These are phyloP conservation scores for Bos indicus DNA, from an alignment of 2,113 vertebrate species.

Conservation along the genomic window DNA sequence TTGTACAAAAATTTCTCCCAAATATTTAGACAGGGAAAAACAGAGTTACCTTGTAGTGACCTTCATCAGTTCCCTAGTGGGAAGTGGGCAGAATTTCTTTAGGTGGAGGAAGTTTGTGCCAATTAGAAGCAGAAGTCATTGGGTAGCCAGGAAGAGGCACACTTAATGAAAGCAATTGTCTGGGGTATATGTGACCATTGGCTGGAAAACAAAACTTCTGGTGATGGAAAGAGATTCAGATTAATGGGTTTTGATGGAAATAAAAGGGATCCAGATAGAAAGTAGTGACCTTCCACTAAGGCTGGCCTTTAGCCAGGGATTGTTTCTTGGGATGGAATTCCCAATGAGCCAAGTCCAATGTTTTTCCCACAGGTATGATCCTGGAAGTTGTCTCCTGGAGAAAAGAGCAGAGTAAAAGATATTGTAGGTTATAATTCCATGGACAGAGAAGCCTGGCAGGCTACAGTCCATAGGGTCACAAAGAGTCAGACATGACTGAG, in stretches of 20 bases:
- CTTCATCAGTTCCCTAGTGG: neutral
- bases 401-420: conserved; percentile 22
- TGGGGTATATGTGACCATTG: neutral
- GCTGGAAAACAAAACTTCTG: neutral
- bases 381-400: neutral
- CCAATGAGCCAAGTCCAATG: neutral
- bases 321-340: neutral
- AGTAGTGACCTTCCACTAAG: neutral
- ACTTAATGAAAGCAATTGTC: neutral
- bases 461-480: neutral
- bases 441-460: neutral
- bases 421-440: neutral
- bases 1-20: neutral
- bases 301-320: neutral
- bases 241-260: neutral
- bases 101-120: neutral
- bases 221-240: neutral
- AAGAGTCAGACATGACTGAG: neutral
- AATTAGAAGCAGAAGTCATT: neutral
- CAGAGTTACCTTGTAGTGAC: neutral
- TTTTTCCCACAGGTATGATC: neutral
- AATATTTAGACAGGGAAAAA: neutral
- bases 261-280: neutral
- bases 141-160: neutral
- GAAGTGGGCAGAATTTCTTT: neutral